Percentiles rank a stretch among this genome's conserved stretches.
Conservation (phyloP, 2,888 invertebrate species). For the Pasiphila rectangulata region DNA sequence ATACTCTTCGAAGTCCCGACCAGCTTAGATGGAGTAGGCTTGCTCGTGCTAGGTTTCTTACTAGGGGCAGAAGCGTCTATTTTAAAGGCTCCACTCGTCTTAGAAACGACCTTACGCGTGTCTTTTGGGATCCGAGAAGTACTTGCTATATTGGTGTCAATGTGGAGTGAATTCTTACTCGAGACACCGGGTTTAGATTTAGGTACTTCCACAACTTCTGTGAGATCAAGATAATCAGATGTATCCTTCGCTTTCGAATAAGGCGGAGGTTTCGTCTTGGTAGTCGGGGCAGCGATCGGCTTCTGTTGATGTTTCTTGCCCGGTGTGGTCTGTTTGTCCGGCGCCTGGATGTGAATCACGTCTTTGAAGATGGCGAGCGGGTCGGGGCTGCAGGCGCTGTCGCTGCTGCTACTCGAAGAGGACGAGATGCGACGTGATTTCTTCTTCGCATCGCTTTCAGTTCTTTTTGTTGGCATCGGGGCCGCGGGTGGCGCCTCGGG, state of each 20-base stretch:
- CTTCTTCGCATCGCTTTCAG: background rate
- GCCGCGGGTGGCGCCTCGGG: background rate
- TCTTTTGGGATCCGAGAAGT: background rate
- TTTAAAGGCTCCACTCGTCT: background rate
- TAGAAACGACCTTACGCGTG: background rate
- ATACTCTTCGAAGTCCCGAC: conserved; percentile 44
- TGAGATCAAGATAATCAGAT: too few species aligned
- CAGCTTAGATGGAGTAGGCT: conserved; percentile 25
- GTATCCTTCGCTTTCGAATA: background rate
- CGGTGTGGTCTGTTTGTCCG: conserved; percentile 13
- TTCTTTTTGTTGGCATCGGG: background rate
- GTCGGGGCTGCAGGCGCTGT: conserved; percentile 37
- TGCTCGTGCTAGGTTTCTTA: conserved; percentile 5
- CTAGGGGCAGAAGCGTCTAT: background rate
- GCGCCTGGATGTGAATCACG: conserved; percentile 61
- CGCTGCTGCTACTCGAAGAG: conserved; percentile 34
- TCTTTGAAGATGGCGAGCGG: conserved; percentile 56
- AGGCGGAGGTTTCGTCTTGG: background rate
- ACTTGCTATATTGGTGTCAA: too few species aligned
- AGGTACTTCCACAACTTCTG: too few species aligned
- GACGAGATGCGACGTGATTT: conserved; percentile 14
- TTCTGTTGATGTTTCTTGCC: background rate
- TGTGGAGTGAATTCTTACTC: too few species aligned
- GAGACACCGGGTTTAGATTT: too few species aligned
- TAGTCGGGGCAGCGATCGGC: background rate